Evolutionary conservation across 2,888 invertebrate species (phyloP), one percentile per base, ranked within the genome.

Genomic region (Lasioglossum lativentre): DNA sequence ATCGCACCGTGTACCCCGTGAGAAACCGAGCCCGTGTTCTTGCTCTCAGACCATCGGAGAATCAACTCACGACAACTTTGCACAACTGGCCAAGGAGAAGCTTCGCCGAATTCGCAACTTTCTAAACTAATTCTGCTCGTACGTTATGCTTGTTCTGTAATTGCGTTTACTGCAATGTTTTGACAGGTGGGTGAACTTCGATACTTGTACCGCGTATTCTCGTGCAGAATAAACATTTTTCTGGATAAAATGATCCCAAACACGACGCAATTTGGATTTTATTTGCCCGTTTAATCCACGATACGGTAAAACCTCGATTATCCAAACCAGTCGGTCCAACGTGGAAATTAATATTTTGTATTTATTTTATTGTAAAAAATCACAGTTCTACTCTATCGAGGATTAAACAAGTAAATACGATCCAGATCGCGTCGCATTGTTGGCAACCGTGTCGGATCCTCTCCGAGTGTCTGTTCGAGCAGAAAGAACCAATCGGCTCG

Each of bases 21-120:
- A 74, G 66, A 47, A 63, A 42, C 74, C 72, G 63, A 66, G 66
- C 83, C 78, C 40, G 68, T 5, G 52, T 66, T 78, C 71, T 75
- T 16, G 56, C 6, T 12, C 45, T 42, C 42, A 30, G 34, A 23
- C 63, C 45, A 72, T 45, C 63, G 30, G 14, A 19, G 30, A 52
- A 56, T 66, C 66, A 63, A 30, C 63, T 30, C 30, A 30, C 63
- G 63, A 16, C 63, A 30, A 63, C 63, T 63, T 52, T n/a, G 52
- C 52, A 52, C 52, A 30, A 63, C 63, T 5, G 63, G 16, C 63
- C 16, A 14, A 2, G 16, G 30, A n/a, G n/a, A 63, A 63, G 63
- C 27, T 63, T 6, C 27, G 16, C 16, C 30, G 63, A 63, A 63
- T 63, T 63, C 63, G 27, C 63, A 63, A 63, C 27, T 63, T 63